These are phyloP conservation scores for Julus scandinavius DNA, from an alignment of 2,888 invertebrate genomes.

Conservation along the genomic window DNA sequence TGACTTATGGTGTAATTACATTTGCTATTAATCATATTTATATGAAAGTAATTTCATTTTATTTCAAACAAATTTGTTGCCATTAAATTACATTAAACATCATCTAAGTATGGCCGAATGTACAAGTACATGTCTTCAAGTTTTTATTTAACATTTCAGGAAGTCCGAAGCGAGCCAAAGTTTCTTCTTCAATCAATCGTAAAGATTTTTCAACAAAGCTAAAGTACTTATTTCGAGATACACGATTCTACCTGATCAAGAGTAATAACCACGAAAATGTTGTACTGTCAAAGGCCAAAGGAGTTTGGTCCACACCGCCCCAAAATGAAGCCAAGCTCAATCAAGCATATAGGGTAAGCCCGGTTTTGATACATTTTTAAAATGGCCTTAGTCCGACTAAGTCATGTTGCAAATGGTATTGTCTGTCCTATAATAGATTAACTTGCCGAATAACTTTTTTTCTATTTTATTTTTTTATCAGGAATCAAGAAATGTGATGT, in stretches of 20 bases:
- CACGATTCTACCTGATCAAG: constrained; percentile 95
- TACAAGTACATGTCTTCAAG: background rate
- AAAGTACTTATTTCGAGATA: constrained; percentile 93
- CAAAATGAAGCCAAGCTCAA: constrained; percentile 97
- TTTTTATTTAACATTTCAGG: constrained; percentile 57
- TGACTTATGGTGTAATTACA: too few relatives aligned
- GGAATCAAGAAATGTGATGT: constrained; percentile 91
- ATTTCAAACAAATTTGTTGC: too few relatives aligned
- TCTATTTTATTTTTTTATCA: constrained; percentile 59
- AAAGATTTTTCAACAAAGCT: constrained; percentile 78
- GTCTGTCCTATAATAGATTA: background rate
- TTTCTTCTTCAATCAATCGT: constrained; percentile 56
- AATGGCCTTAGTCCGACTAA: too few relatives aligned
- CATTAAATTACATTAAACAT: too few relatives aligned
- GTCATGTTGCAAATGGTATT: background rate
- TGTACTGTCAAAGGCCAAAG: constrained; percentile 91
- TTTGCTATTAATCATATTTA: background rate
- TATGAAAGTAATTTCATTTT: background rate
- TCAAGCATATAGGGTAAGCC: constrained; percentile 79
- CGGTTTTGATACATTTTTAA: background rate
- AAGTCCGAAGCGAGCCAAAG: constrained; percentile 64
- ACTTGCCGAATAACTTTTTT: background rate
- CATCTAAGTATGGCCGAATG: too few relatives aligned
- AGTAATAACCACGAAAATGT: constrained; percentile 98
- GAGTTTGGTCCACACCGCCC: constrained; percentile 97